Conservation (phyloP, 2,113 vertebrate species). For the Apeltes quadracus region DNA sequence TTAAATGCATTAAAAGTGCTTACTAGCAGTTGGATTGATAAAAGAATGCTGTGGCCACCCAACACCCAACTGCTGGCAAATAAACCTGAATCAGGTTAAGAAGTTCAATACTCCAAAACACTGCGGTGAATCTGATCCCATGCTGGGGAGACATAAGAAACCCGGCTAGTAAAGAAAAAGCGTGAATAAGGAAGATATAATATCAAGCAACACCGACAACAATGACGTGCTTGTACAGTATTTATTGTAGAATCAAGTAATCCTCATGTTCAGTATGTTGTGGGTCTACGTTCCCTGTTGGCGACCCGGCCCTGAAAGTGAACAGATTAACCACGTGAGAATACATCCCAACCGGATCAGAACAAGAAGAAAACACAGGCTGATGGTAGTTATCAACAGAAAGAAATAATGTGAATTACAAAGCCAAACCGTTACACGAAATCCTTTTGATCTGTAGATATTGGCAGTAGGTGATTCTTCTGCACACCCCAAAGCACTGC, state of each 20-base stretch:
- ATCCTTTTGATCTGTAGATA: constrained; percentile 56
- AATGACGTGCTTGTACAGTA: neutral
- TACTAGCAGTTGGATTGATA: neutral
- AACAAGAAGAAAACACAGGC: neutral
- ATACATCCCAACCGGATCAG: neutral
- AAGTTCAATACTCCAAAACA: neutral
- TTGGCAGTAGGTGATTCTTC: constrained; percentile 41
- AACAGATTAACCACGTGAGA: neutral
- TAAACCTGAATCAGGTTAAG: neutral
- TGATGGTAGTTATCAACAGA: neutral
- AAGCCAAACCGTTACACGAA: constrained; percentile 48
- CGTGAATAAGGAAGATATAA: neutral
- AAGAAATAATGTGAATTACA: neutral
- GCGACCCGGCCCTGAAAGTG: constrained; percentile 48
- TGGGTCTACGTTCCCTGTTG: constrained; percentile 45
- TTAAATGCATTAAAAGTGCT: neutral
- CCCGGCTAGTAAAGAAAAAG: neutral
- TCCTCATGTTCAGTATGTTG: constrained; percentile 43
- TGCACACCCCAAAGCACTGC: constrained; percentile 37
- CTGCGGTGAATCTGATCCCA: neutral
- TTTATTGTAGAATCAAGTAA: constrained; percentile 28
- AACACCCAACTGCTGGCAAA: neutral
- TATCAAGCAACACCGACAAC: constrained; percentile 3
- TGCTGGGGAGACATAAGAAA: neutral
- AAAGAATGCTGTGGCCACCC: neutral